A percentile compares a stretch with the other conserved stretches of the same genome.
phyloP scores from a whole-genome alignment of 2,888 invertebrate genomes.

The Spisula subtruncata region DNA sequence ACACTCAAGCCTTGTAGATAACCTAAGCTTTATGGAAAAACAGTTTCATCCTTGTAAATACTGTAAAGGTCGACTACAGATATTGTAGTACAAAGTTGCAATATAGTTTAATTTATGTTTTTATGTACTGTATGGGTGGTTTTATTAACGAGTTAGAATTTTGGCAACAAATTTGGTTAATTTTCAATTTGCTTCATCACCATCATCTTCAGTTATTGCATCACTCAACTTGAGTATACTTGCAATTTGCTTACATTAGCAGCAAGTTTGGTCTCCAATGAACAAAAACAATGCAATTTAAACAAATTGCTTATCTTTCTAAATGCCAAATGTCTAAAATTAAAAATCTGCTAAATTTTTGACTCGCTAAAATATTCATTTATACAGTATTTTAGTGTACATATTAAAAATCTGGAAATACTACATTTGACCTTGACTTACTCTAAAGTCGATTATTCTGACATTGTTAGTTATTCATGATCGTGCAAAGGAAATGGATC shows the following conservation, averaged over 20 bases:
- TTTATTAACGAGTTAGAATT: neutral
- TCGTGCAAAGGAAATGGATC: neutral
- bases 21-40: conserved; percentile 78
- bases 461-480: neutral
- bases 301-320: neutral
- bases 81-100: conserved; percentile 61
- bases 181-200: no score
- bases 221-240: no score
- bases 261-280: neutral
- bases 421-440: neutral
- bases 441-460: no score
- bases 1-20: conserved; percentile 81
- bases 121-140: neutral
- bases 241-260: neutral
- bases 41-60: conserved; percentile 85
- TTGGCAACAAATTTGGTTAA: neutral
- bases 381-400: neutral
- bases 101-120: neutral
- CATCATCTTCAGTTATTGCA: no score
- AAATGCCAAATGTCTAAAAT: neutral
- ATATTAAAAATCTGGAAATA: neutral
- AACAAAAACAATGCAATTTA: neutral
- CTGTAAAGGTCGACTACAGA: conserved; percentile 82
- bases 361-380: neutral
- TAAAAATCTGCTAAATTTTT: neutral